phyloP scores from a whole-genome alignment of 2,888 invertebrate species.

The Lypha dubia region DNA sequence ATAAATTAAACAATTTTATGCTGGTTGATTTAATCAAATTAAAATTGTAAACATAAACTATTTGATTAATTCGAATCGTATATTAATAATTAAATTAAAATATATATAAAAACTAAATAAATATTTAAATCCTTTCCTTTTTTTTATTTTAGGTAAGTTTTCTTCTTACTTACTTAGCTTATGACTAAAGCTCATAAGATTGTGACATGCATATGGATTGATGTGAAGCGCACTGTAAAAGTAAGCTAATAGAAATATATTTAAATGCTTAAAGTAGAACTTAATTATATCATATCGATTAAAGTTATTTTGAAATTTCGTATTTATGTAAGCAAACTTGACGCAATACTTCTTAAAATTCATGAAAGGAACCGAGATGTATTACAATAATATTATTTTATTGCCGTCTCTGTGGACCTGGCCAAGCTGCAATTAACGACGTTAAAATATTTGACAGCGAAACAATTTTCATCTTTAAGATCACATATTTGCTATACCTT shows the following conservation, averaged over 20 bases:
- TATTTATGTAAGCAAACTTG: too few relatives aligned
- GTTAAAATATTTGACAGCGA: too few relatives aligned
- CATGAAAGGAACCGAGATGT: too few relatives aligned
- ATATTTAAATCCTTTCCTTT: background rate
- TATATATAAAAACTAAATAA: background rate
- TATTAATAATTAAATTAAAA: background rate
- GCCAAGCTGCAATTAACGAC: too few relatives aligned
- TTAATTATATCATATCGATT: background rate
- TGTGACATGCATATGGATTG: background rate
- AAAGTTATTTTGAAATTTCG: background rate
- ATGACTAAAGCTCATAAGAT: background rate
- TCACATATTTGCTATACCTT: too few relatives aligned
- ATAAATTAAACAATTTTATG: background rate
- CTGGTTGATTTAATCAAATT: background rate
- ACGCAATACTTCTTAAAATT: too few relatives aligned
- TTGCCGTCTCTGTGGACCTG: too few relatives aligned
- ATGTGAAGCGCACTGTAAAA: background rate
- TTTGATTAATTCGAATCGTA: background rate
- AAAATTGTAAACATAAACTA: background rate
- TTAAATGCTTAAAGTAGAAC: background rate
- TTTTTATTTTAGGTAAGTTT: slow-evolving; percentile 54
- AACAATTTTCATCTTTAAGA: too few relatives aligned
- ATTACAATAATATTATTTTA: too few relatives aligned
- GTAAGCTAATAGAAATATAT: slow-evolving; percentile 33
- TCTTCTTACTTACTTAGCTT: background rate